Percentiles rank a stretch among this genome's conserved stretches.
These are phyloP conservation scores for Strigamia transsilvanica DNA, from an alignment of 2,888 invertebrate genomes.

Conservation along the genomic window DNA sequence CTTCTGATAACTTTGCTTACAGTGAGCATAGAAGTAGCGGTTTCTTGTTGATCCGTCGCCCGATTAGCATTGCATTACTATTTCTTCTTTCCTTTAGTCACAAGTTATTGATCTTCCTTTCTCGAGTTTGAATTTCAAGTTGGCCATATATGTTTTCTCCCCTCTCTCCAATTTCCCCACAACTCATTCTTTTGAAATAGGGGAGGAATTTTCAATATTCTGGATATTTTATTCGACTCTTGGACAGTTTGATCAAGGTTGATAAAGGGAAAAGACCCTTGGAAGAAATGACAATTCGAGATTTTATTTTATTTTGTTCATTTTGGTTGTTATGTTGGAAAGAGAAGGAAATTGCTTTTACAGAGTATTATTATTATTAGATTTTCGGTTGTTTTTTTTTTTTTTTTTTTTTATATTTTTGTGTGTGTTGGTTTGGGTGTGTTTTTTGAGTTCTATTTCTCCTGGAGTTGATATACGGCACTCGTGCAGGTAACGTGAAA, in stretches of 20 bases:
- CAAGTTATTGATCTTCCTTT: slow-evolving; percentile 34
- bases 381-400: not conserved
- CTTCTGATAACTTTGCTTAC: slow-evolving; percentile 35
- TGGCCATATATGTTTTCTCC: not conserved
- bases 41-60: slow-evolving; percentile 36
- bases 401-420: not conserved
- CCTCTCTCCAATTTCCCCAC: not conserved
- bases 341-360: not conserved
- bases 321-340: not conserved
- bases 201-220: slow-evolving; percentile 28
- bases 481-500: slow-evolving; percentile 17
- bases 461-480: slow-evolving; percentile 10
- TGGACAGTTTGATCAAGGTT: not conserved
- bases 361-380: not conserved
- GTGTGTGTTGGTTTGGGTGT: not conserved
- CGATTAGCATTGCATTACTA: slow-evolving; percentile 44
- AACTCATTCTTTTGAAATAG: slow-evolving; percentile 3
- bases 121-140: slow-evolving; percentile 33
- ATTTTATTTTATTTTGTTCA: not conserved
- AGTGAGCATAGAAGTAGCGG: not conserved
- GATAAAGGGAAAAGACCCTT: not conserved
- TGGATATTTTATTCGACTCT: not conserved
- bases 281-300: not conserved
- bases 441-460: slow-evolving; percentile 4
- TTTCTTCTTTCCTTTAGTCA: slow-evolving; percentile 28